Conservation (phyloP, 2,113 vertebrate genomes). For the Nanger granti region DNA sequence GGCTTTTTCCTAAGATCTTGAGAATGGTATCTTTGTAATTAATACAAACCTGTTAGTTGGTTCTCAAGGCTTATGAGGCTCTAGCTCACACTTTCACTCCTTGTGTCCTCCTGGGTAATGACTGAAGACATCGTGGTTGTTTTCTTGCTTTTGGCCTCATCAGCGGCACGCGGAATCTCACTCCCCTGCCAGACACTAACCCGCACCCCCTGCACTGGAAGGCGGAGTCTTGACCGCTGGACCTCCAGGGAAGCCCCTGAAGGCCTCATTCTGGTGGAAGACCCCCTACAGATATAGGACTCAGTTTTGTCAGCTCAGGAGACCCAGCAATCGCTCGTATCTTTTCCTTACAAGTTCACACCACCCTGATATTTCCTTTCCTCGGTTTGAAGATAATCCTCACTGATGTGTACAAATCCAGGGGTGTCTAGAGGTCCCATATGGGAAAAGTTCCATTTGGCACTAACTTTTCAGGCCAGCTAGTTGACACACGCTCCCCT, state of each 20-base stretch:
- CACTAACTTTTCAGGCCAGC: background rate
- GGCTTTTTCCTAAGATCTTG: background rate
- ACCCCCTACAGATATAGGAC: fast-evolving
- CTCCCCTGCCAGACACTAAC: background rate
- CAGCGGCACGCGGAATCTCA: background rate
- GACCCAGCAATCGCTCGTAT: background rate
- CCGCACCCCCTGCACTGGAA: fast-evolving
- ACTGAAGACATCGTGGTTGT: background rate
- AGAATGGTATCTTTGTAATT: background rate
- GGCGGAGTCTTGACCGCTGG: background rate
- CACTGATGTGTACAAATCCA: background rate
- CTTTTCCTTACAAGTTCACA: background rate
- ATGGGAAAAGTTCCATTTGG: background rate
- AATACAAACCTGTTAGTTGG: background rate
- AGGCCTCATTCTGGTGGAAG: background rate
- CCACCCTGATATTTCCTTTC: background rate
- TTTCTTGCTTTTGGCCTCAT: background rate
- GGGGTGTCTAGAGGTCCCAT: background rate
- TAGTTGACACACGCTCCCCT: background rate
- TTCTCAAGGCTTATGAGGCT: background rate
- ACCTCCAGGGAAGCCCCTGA: background rate
- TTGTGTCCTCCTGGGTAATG: background rate
- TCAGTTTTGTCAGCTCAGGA: background rate
- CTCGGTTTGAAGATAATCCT: background rate
- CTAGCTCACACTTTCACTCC: background rate